Evolutionary conservation across 2,113 vertebrate genomes (phyloP).

Genomic region (Larimichthys polyactis): DNA sequence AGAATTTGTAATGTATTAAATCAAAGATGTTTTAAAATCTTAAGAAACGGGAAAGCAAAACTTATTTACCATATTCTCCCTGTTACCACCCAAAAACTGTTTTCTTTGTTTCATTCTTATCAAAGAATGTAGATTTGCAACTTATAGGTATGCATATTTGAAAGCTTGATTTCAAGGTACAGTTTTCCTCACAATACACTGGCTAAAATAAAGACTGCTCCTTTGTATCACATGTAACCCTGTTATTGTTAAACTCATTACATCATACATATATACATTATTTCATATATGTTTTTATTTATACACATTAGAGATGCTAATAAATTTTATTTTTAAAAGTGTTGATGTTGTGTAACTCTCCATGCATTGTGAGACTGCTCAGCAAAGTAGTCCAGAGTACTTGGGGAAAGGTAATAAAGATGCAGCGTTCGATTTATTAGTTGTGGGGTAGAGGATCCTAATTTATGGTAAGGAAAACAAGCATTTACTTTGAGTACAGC

Average conservation of each 20-base stretch:
- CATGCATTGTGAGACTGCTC: conserved; percentile 18
- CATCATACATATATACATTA: conserved; percentile 88
- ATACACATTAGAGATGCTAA: conserved; percentile 91
- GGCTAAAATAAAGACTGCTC: conserved; percentile 86
- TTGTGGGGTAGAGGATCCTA: neutral
- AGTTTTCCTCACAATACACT: conserved; percentile 89
- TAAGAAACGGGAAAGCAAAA: conserved; percentile 77
- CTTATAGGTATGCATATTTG: conserved; percentile 85
- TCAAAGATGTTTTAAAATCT: conserved; percentile 79
- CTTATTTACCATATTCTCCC: conserved; percentile 71
- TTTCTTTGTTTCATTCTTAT: conserved; percentile 84
- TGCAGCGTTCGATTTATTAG: neutral
- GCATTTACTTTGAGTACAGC: neutral
- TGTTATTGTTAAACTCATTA: conserved; percentile 89
- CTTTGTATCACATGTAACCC: conserved; percentile 91
- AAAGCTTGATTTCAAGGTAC: conserved; percentile 82
- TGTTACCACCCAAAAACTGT: conserved; percentile 71
- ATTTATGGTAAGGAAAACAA: neutral
- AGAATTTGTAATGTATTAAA: conserved; percentile 79
- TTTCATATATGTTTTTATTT: conserved; percentile 91
- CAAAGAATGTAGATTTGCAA: conserved; percentile 89
- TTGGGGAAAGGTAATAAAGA: neutral
- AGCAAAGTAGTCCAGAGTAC: neutral
- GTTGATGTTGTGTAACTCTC: conserved; percentile 64
- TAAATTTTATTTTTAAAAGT: conserved; percentile 94